Conservation (phyloP, 2,888 invertebrate species). For the Lutraria lutraria region DNA sequence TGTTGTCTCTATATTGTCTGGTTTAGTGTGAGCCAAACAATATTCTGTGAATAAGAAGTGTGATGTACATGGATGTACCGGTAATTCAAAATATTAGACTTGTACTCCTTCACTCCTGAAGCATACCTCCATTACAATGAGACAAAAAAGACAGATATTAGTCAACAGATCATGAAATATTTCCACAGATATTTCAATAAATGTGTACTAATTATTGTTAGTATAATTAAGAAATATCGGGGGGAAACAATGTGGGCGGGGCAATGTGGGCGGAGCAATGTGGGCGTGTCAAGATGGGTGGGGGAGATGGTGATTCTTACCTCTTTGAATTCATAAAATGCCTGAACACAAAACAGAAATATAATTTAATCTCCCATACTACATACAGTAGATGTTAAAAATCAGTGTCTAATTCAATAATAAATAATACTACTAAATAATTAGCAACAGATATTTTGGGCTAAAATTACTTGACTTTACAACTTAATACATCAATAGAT, state of each 20-base stretch:
- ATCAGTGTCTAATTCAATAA: too few relatives aligned
- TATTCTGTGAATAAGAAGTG: too few relatives aligned
- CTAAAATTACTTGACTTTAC: too few relatives aligned
- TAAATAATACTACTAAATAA: too few relatives aligned
- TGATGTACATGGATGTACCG: too few relatives aligned
- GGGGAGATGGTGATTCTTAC: not conserved
- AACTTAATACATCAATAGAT: too few relatives aligned
- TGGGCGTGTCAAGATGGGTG: not conserved
- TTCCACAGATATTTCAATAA: not conserved
- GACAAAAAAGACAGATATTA: not conserved
- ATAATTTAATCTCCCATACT: not conserved
- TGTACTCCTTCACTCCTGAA: not conserved
- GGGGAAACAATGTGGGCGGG: too few relatives aligned
- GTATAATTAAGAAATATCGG: too few relatives aligned
- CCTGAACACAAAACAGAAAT: slow-evolving; percentile 16
- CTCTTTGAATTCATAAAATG: slow-evolving; percentile 40
- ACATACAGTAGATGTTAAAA: too few relatives aligned
- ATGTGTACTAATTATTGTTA: not conserved
- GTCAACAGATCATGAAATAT: not conserved
- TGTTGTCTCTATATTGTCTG: too few relatives aligned
- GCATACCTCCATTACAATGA: not conserved
- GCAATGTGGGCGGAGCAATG: not conserved
- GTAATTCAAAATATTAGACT: not conserved
- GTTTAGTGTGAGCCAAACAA: not conserved
- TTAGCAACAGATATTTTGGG: too few relatives aligned